phyloP scores from a whole-genome alignment of 2,888 invertebrate species.

The Scaptomyza tumidula region DNA sequence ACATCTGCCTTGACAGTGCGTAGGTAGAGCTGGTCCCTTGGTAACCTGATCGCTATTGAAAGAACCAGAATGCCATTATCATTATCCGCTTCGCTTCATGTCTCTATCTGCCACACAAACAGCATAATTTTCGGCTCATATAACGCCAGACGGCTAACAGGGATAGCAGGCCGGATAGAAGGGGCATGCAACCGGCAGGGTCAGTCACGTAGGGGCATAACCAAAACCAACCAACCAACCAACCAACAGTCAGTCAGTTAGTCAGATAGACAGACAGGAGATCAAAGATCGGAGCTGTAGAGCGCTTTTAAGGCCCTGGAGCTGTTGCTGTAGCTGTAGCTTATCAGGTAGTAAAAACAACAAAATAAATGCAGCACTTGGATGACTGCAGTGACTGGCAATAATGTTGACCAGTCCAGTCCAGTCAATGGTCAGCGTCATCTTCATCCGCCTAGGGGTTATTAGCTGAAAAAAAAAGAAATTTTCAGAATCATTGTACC shows the following conservation, averaged over 20 bases:
- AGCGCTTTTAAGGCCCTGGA: conserved; percentile 44
- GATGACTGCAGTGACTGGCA: conserved; percentile 70
- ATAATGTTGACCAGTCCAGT: conserved; percentile 30
- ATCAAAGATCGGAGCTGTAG: conserved; percentile 71
- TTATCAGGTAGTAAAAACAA: conserved; percentile 73
- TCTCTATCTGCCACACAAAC: conserved; percentile 67
- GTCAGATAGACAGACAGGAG: conserved; percentile 45
- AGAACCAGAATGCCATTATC: conserved; percentile 76
- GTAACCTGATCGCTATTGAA: conserved; percentile 74
- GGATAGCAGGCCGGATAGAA: not conserved
- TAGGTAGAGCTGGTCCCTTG: conserved; percentile 60
- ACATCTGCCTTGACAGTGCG: conserved; percentile 64
- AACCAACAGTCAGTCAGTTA: conserved; percentile 6
- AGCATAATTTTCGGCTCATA: conserved; percentile 71
- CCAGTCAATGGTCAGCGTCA: conserved; percentile 50
- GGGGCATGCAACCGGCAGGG: conserved; percentile 39
- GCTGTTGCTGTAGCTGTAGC: conserved; percentile 36
- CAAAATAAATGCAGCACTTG: conserved; percentile 67
- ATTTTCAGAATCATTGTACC: conserved; percentile 62
- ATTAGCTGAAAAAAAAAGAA: conserved; percentile 58
- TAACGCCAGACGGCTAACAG: conserved; percentile 57
- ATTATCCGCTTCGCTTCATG: conserved; percentile 76
- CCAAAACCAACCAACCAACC: no score
- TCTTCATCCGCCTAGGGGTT: conserved; percentile 53
- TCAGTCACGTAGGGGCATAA: conserved; percentile 71